Base-by-base conservation (phyloP, 2,797 vertebrate species). In the Alectoris magna region DNA sequence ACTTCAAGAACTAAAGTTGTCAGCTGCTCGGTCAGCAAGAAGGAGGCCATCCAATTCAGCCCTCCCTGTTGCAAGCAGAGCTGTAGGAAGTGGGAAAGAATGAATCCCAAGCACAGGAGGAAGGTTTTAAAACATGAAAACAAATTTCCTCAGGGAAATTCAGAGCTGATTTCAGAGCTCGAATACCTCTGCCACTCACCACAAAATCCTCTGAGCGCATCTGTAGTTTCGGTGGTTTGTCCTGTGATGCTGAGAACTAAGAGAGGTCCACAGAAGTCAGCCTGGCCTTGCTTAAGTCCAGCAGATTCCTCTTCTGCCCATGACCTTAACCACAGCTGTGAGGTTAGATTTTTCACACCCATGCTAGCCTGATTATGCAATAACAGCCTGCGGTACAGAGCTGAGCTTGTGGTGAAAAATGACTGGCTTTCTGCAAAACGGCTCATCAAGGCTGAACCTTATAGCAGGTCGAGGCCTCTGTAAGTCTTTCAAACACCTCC, bases 11-110 rank as follows among this genome's bases (percentile, higher is more conserved):
- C 16, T 49, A 24, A n/a, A 76, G 62, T n/a, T 66, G 48, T 23
- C 78, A 71, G 44, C 43, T 43, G 55, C 83, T 36, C 0, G 0
- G 2, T 27, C 31, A 2, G 18, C 27, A 43, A 11, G 0, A 0
- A 44, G 8, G 18, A 29, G 22, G 34, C 23, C 11, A 14, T 11
- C 29, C 36, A 17, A 23, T 8, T 19, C 27, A 43, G n/a, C 44
- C 39, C 27, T 17, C 56, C 6, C 62, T 26, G 29, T 39, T 21
- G 75, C 39, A 51, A 27, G 49, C 44, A 41, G 60, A 39, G 44
- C 66, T 51, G 69, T 12, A 23, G 36, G 67, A 14, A 5, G 1
- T 2, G 31, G 22, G 36, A 11, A 43, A 64, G 55, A 68, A 62
- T 2, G 1, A 72, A 59, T 9, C 84, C 23, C 62, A 44, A 38